Evolutionary conservation across 2,113 vertebrate genomes (phyloP).

Genomic region (Genyomyrus donnyi): DNA sequence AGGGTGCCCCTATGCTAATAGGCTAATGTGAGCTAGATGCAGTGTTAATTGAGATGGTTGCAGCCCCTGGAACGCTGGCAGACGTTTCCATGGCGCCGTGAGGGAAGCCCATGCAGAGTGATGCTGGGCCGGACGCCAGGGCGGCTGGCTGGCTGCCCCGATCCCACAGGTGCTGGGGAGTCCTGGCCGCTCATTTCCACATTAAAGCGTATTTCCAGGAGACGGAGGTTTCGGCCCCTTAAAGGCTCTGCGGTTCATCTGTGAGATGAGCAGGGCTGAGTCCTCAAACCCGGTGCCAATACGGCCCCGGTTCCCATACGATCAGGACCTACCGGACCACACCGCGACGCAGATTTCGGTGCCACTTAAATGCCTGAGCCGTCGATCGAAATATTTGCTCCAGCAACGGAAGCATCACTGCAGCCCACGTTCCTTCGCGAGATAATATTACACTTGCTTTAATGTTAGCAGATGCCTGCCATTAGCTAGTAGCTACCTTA

Average conservation of each 20-base stretch:
- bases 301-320: neutral
- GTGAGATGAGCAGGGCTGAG: neutral
- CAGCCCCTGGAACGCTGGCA: neutral
- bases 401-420: neutral
- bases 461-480: neutral
- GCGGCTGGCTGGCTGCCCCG: neutral
- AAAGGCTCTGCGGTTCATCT: neutral
- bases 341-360: neutral
- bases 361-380: neutral
- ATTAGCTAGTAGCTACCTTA: neutral
- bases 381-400: neutral
- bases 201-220: neutral
- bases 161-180: neutral
- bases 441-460: neutral
- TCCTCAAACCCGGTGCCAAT: neutral
- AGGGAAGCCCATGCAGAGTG: neutral
- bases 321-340: neutral
- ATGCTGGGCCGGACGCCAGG: neutral
- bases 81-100: neutral
- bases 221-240: neutral
- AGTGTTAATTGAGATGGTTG: slow-evolving; percentile 2
- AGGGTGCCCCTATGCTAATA: neutral
- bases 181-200: neutral
- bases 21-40: neutral
- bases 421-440: neutral